A percentile compares a stretch with the other conserved stretches of the same genome.
Evolutionary conservation across 2,113 vertebrate genomes (phyloP).

Genomic region (Tringa solitaria): DNA sequence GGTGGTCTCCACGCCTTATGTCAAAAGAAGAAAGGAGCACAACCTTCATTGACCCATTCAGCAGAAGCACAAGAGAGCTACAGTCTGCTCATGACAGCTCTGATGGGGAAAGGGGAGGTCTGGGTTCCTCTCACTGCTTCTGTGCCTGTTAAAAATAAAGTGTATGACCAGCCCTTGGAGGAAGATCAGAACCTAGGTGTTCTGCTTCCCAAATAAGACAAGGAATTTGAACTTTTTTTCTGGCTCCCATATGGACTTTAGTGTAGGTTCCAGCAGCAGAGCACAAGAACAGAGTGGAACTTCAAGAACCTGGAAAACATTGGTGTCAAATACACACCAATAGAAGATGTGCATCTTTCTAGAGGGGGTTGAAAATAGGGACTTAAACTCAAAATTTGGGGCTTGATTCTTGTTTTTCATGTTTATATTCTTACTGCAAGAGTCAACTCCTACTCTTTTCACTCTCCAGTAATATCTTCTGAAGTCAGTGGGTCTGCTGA

Average conservation of each 20-base stretch:
- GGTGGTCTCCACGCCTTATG: not conserved
- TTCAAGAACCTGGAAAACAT: not conserved
- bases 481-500: not conserved
- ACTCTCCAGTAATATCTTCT: not conserved
- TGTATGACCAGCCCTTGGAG: not conserved
- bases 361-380: accelerated
- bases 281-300: not conserved
- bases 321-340: not conserved
- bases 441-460: not conserved
- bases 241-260: not conserved
- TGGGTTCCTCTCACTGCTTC: not conserved
- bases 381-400: not conserved
- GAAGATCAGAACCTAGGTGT: not conserved
- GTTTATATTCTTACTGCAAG: not conserved
- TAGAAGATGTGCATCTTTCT: not conserved
- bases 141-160: not conserved
- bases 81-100: not conserved
- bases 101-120: not conserved
- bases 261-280: not conserved
- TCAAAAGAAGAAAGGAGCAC: not conserved
- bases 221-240: not conserved
- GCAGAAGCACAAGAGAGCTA: not conserved
- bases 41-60: not conserved
- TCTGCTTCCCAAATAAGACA: not conserved
- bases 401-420: not conserved